Evolutionary conservation across 2,888 invertebrate species (phyloP), one percentile per base, ranked within the genome.

Genomic region (Scaptomyza parva): DNA sequence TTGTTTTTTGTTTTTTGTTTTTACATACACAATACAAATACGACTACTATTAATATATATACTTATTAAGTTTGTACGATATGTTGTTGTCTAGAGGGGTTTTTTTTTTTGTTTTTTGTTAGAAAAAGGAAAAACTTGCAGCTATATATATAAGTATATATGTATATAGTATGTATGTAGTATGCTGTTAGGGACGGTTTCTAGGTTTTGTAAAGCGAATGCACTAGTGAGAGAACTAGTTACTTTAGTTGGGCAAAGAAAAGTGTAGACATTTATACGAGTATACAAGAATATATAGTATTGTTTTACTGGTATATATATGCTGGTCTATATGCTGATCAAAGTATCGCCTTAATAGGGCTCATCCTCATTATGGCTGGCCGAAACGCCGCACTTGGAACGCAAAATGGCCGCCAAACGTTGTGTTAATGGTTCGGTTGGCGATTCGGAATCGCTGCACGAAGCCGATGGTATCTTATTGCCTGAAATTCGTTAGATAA

Each of bases 361-460:
- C 44, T 72, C 74, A 40, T 79, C 82, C 11, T 67, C 37, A 37
- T 37, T 68, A 17, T 37, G 64, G 8, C 63, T 77, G 65, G 76
- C 69, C 20, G 89, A 88, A 0, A 91, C 90, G 17, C 91, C 90
- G 73, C 91, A 92, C 51, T 92, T 92, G 47, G 91, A 91, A 33
- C 89, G 88, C 35, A 92, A 71, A 35, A 92, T 92, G 52, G 92
- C 92, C 4, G 91, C 92, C 67, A 92, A 74, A 28, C 92, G 88
- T 63, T 92, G 91, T 11, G 91, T 92, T 24, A 92, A 76, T 39
- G 91, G 91, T 68, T 92, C 91, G 57, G 91, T 92, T 53, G 91
- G 91, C 7, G 91, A 92, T 60, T 92, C 91, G 18, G 91, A 92
- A 50, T 92, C 91, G 70, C 92, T 92, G 85, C 92, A 92, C 3